Conservation (phyloP, 2,113 vertebrate genomes). For the Machaerirhynchus nigripectus region DNA sequence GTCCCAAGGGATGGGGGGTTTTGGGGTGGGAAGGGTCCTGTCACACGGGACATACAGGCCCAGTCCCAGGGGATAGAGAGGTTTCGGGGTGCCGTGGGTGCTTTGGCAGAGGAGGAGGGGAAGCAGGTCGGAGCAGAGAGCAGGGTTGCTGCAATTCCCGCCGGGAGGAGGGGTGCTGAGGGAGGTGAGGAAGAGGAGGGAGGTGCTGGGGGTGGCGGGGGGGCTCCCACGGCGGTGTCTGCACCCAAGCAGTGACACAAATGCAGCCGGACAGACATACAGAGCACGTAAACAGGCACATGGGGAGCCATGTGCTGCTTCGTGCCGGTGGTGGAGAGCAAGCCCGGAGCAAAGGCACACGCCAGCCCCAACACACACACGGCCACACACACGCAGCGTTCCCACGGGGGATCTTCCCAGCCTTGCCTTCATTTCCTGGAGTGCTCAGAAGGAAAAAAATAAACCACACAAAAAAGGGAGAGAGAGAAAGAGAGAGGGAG, state of each 20-base stretch:
- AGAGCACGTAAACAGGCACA: constrained; percentile 52
- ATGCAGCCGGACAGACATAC: constrained; percentile 22
- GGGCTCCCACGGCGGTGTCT: not conserved
- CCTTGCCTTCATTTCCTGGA: not conserved
- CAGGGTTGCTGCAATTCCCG: rapidly evolving
- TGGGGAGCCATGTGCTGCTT: constrained; percentile 51
- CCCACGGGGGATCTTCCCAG: not conserved
- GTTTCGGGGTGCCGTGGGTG: rapidly evolving
- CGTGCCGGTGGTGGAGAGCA: not conserved
- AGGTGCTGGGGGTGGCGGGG: not conserved
- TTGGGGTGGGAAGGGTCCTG: not conserved
- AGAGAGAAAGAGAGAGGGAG: not conserved
- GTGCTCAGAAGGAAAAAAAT: not conserved
- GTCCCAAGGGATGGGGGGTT: not conserved
- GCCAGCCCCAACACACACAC: not conserved
- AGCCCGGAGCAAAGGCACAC: not conserved
- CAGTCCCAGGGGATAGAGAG: no score
- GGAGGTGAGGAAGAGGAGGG: not conserved
- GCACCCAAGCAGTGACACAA: constrained; percentile 28
- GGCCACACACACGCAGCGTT: not conserved
- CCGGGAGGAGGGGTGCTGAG: not conserved
- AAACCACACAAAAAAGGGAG: not conserved
- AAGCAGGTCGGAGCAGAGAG: not conserved
- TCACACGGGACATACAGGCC: not conserved
- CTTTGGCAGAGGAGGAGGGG: not conserved